Evolutionary conservation across 2,113 vertebrate genomes (phyloP).

Genomic region (Lagopus leucura): DNA sequence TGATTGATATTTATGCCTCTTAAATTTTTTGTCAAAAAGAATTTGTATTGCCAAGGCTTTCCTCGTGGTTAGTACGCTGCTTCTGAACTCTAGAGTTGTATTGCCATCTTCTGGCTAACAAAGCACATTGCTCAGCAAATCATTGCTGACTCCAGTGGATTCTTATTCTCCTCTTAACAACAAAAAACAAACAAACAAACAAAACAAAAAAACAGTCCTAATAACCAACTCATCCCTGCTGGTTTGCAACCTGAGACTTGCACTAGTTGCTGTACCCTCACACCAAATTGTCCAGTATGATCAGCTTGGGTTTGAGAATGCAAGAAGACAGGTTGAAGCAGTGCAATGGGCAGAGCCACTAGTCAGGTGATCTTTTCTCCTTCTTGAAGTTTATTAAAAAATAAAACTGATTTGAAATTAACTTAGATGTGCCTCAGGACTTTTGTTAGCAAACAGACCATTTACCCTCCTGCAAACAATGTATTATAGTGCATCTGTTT

Average conservation of each 20-base stretch:
- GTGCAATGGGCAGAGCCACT: background rate
- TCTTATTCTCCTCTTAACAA: background rate
- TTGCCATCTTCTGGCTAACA: constrained; percentile 75
- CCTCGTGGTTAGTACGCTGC: background rate
- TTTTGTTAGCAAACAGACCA: background rate
- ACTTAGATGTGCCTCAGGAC: background rate
- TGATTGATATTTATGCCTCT: background rate
- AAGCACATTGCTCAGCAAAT: background rate
- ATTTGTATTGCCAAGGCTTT: accelerated
- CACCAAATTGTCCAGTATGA: background rate
- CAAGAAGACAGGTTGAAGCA: background rate
- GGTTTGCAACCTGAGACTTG: accelerated
- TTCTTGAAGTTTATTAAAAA: background rate
- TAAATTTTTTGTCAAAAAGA: background rate
- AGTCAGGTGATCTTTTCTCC: background rate
- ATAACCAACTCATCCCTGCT: background rate
- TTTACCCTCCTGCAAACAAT: background rate
- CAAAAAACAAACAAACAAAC: background rate
- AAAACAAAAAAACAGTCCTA: background rate
- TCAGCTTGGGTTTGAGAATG: background rate
- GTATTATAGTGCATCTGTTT: background rate
- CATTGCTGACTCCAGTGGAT: accelerated
- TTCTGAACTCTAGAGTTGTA: constrained; percentile 1
- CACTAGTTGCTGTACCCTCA: background rate
- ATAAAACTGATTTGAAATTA: background rate